Base-by-base conservation (phyloP, 2,113 vertebrate genomes). In the Megaleporinus macrocephalus region DNA sequence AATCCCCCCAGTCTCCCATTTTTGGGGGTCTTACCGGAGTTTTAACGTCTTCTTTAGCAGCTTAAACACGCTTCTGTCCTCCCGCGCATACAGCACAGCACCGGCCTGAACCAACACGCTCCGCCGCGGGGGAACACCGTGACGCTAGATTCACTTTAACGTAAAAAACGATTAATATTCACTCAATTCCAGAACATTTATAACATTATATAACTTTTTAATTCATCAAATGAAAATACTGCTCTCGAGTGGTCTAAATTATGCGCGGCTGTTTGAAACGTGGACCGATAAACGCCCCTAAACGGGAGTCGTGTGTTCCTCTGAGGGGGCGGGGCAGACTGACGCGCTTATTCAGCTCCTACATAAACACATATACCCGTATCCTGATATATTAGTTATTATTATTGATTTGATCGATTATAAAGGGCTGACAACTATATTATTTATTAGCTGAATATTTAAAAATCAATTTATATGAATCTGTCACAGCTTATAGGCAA, bases 31-130 rank as follows among this genome's bases (percentile, higher is more conserved):
- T 79, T 65, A 81, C 74, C 68, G 5, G 49, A 70, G 22, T 71
- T 14, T 41, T 16, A 33, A 30, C 20, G 61, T n/a, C 10, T 36
- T 49, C 47, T 4, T 53, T 22, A 75, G 53, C 70, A 51, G 49
- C 68, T 49, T 65, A 66, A 49, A 49, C 78, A 29, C 57, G 59
- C 62, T 44, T 33, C 53, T 29, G 18, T 63, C 66, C 81, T 87
- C 86, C 81, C 86, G 86, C 83, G 86, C 86, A 26, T 13, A 61
- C 57, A 27, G 73, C 57, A 27, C 16, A 24, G 24, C 26, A 9
- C 20, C 49, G 71, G 86, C 79, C 57, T 29, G 78, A 75, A 87
- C 86, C 84, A 87, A 63, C 0, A 3, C 12, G 10, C 16, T 24
- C 14, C 3, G 5, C 30, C 11, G 16, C 7, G 22, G 36, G 49